Percentiles rank a stretch among this genome's conserved stretches.
Evolutionary conservation across 2,888 invertebrate species (phyloP).

Genomic region (Aspidiotus rigidus): DNA sequence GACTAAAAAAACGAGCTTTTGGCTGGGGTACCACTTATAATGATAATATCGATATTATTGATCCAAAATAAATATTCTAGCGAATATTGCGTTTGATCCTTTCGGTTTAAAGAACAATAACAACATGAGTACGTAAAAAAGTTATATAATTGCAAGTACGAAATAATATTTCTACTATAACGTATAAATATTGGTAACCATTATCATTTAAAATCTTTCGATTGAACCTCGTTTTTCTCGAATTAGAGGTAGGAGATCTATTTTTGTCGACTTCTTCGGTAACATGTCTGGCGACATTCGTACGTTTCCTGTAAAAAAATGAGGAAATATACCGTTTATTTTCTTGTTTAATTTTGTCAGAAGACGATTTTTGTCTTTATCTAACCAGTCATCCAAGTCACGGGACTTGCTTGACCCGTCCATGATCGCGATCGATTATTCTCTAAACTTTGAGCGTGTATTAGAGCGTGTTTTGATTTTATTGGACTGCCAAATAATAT

Average conservation of each 20-base stretch:
- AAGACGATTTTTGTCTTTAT: not conserved
- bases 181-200: not conserved
- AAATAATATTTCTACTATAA: too few relatives aligned
- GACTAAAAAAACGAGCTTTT: conserved; percentile 60
- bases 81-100: too few relatives aligned
- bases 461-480: conserved; percentile 21
- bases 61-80: conserved; percentile 16
- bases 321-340: not conserved
- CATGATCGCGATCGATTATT: conserved; percentile 27
- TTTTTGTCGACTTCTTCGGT: conserved; percentile 43
- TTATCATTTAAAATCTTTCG: conserved; percentile 17
- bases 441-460: conserved; percentile 27
- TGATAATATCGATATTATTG: conserved; percentile 26
- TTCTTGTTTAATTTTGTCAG: not conserved
- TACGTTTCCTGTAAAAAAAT: conserved; percentile 30
- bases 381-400: conserved; percentile 32
- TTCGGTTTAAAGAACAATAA: too few relatives aligned
- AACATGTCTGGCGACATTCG: conserved; percentile 41
- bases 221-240: conserved; percentile 22
- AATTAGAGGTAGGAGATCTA: conserved; percentile 41
- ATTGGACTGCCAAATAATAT: conserved; percentile 10
- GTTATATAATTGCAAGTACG: too few relatives aligned
- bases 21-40: conserved; percentile 49
- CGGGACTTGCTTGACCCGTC: conserved; percentile 30
- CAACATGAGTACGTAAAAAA: too few relatives aligned